Conservation (phyloP, 2,888 invertebrate species). For the Gerris lacustris region DNA sequence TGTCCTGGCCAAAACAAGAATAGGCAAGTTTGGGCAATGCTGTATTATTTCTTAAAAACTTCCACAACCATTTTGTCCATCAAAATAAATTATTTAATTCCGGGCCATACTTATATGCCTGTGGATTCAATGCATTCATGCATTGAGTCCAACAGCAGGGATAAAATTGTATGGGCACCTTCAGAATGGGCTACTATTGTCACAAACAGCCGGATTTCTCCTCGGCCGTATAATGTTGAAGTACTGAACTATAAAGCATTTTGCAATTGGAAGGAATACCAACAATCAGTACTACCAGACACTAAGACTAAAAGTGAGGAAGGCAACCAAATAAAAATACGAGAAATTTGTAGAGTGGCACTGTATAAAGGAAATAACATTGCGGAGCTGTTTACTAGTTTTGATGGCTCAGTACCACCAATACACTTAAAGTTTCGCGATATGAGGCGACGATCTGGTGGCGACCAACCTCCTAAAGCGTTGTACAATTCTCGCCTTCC, state of each 20-base stretch:
- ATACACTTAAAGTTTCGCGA: background rate
- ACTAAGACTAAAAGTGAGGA: background rate
- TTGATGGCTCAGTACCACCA: no score
- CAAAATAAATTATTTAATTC: conserved; percentile 32
- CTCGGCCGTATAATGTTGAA: background rate
- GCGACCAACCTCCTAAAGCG: conserved; percentile 14
- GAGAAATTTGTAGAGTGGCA: background rate
- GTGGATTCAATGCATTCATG: conserved; percentile 27
- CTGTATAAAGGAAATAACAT: background rate
- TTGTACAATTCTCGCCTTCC: conserved; percentile 8
- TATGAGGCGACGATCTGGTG: background rate
- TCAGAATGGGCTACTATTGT: conserved; percentile 26
- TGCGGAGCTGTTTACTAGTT: no score
- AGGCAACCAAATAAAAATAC: background rate
- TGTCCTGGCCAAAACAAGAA: conserved; percentile 29
- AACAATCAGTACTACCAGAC: background rate
- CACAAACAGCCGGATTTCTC: conserved; percentile 13
- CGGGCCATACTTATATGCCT: conserved; percentile 34
- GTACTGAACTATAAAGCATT: background rate
- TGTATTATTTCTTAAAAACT: conserved; percentile 15
- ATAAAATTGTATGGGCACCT: conserved; percentile 25
- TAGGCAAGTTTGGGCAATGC: conserved; percentile 22
- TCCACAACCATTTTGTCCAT: conserved; percentile 27
- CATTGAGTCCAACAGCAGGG: conserved; percentile 21
- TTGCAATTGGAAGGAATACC: background rate